A percentile compares a stretch with the other conserved stretches of the same genome.
Conservation (phyloP, 2,888 invertebrate genomes). For the Athalia circularis region DNA sequence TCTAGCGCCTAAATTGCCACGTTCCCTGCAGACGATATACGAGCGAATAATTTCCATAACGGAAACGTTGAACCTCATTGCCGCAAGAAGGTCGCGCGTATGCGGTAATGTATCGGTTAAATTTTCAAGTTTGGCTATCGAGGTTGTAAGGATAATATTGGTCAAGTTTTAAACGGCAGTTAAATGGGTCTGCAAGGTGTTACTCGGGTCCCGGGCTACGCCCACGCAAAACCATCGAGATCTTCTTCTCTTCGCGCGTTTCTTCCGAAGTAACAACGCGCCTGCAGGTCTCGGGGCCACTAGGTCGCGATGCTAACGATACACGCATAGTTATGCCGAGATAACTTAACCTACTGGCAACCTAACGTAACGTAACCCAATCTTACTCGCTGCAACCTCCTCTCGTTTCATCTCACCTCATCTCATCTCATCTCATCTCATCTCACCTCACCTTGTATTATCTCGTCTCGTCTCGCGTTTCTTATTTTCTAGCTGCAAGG, state of each 20-base stretch:
- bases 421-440: background rate
- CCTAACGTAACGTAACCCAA: conserved; percentile 29
- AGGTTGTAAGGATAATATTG: background rate
- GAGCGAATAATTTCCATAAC: too few relatives aligned
- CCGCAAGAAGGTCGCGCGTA: background rate
- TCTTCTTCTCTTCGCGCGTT: conserved; percentile 33
- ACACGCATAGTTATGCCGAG: conserved; percentile 38
- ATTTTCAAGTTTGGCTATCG: conserved; percentile 1
- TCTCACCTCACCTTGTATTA: background rate
- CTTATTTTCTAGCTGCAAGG: too few relatives aligned
- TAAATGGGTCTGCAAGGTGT: conserved; percentile 33
- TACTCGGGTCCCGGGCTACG: conserved; percentile 17
- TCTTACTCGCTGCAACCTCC: background rate
- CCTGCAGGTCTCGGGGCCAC: conserved; percentile 37
- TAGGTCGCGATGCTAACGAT: conserved; percentile 42
- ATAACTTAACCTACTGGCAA: conserved; percentile 24
- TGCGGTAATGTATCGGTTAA: background rate
- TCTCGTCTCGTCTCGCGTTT: too few relatives aligned
- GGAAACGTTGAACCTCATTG: background rate
- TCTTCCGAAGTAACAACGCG: conserved; percentile 9
- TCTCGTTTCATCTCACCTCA: background rate
- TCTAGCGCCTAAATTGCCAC: too few relatives aligned
- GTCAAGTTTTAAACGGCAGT: conserved; percentile 23
- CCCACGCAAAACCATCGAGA: conserved; percentile 38
- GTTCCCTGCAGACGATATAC: too few relatives aligned